phyloP scores from a whole-genome alignment of 2,113 vertebrate species.

The Pseudonaja textilis region DNA sequence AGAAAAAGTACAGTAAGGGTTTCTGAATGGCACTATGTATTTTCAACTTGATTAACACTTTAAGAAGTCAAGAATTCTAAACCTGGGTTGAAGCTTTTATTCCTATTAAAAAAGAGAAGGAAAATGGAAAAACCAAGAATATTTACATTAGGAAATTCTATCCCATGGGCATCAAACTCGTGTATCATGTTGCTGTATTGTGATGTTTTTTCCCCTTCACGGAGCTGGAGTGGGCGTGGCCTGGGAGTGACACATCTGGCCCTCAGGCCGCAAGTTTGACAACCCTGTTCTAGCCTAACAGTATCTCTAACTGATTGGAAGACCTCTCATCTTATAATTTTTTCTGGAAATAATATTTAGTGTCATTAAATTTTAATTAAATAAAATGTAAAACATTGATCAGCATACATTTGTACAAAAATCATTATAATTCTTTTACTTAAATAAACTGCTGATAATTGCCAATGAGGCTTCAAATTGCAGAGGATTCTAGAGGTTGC shows the following conservation, averaged over 20 bases:
- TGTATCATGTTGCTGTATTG: no score
- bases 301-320: neutral
- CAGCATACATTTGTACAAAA: neutral
- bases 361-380: neutral
- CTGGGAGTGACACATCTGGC: no score
- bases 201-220: no score
- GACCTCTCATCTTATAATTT: no score
- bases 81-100: neutral
- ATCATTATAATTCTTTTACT: neutral
- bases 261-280: no score
- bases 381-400: neutral
- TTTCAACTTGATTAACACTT: neutral
- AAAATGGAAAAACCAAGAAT: neutral
- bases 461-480: neutral
- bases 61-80: neutral
- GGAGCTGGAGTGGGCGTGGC: no score
- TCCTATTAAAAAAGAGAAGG: neutral
- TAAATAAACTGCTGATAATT: neutral
- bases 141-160: neutral
- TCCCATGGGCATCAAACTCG: no score
- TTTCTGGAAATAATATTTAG: neutral
- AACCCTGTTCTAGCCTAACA: neutral
- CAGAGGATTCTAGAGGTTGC: neutral
- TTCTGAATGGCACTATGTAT: conserved; percentile 8
- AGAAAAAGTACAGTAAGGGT: neutral